These are phyloP conservation scores for Drosophila setifemur DNA, from an alignment of 1,140 invertebrate genomes.

Conservation along the genomic window DNA sequence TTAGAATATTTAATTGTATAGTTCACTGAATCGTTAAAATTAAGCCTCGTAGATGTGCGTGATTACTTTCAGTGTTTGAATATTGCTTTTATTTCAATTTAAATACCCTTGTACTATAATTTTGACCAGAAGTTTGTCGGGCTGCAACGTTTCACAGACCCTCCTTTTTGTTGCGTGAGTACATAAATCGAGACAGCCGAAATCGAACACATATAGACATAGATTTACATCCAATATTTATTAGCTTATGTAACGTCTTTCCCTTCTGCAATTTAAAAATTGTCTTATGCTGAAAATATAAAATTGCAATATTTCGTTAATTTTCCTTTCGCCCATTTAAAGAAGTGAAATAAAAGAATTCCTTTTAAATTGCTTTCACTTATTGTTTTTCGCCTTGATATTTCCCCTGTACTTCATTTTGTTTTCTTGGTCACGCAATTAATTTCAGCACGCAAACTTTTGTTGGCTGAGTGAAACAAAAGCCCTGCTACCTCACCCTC, in stretches of 20 bases:
- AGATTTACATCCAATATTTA: background rate
- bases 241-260: too few relatives aligned
- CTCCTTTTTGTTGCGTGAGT: too few relatives aligned
- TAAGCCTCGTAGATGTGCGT: too few relatives aligned
- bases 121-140: too few relatives aligned
- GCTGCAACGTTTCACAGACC: too few relatives aligned
- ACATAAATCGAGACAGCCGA: too few relatives aligned
- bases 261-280: background rate
- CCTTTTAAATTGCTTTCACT: constrained; percentile 29
- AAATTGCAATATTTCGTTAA: background rate
- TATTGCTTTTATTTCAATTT: too few relatives aligned
- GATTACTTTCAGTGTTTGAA: too few relatives aligned
- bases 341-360: constrained; percentile 30
- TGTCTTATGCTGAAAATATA: background rate
- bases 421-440: constrained; percentile 51
- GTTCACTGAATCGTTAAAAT: too few relatives aligned
- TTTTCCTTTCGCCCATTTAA: background rate
- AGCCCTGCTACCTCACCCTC: constrained; percentile 2
- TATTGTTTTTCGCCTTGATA: constrained; percentile 36
- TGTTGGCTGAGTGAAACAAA: constrained; percentile 38
- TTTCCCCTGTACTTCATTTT: constrained; percentile 33
- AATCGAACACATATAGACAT: too few relatives aligned
- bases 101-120: too few relatives aligned
- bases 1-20: too few relatives aligned
- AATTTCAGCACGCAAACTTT: constrained; percentile 51